These are phyloP conservation scores for Ectemnius continuus DNA, from an alignment of 2,888 invertebrate genomes.

Conservation along the genomic window DNA sequence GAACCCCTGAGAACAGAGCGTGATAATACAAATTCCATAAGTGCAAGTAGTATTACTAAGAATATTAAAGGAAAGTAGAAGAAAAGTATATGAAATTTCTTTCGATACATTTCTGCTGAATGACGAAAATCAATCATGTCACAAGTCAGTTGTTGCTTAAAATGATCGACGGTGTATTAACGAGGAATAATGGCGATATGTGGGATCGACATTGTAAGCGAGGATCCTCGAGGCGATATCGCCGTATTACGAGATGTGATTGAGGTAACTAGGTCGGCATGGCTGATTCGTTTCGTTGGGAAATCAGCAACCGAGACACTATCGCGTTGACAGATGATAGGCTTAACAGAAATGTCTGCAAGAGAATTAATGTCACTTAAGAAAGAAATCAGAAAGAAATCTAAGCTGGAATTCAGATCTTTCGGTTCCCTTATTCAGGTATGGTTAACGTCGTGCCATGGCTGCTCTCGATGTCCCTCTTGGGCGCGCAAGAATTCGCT, in stretches of 20 bases:
- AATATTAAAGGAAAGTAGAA: no score
- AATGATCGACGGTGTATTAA: no score
- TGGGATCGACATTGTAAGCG: neutral
- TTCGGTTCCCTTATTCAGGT: conserved; percentile 55
- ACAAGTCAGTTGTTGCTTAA: no score
- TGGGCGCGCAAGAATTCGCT: conserved; percentile 69
- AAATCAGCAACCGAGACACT: conserved; percentile 27
- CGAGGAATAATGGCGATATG: no score
- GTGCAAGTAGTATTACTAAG: no score
- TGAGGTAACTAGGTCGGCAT: conserved; percentile 30
- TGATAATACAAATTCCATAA: no score
- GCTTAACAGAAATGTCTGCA: neutral
- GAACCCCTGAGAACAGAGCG: no score
- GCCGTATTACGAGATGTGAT: conserved; percentile 13
- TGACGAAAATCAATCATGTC: no score
- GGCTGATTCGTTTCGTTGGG: conserved; percentile 32
- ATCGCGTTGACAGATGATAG: neutral
- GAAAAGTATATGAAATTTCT: no score
- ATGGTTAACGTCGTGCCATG: conserved; percentile 74
- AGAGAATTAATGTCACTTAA: neutral
- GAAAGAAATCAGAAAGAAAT: neutral
- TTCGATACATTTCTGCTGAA: no score
- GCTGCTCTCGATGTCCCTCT: conserved; percentile 76
- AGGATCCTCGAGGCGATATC: conserved; percentile 7
- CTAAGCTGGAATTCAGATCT: neutral